These are phyloP conservation scores for Sarcophaga subvicina DNA, from an alignment of 2,888 invertebrate species.

Conservation along the genomic window DNA sequence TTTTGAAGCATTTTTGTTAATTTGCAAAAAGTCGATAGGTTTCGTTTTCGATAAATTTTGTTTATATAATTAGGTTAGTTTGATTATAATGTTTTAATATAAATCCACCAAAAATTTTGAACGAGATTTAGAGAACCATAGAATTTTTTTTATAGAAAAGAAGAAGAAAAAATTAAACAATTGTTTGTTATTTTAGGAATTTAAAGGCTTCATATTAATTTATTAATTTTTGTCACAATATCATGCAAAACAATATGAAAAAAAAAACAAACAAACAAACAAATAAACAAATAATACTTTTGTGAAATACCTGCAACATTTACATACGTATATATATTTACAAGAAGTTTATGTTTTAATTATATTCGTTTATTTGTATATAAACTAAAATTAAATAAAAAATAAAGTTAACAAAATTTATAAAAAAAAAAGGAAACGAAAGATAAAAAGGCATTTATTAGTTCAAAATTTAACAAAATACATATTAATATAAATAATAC, in stretches of 20 bases:
- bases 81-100: conserved; percentile 42
- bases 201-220: conserved; percentile 59
- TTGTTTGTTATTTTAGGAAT: conserved; percentile 57
- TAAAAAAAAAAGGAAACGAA: conserved; percentile 48
- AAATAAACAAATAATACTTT: conserved; percentile 12
- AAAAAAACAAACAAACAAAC: conserved; percentile 16
- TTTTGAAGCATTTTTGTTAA: conserved; percentile 11
- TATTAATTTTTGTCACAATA: conserved; percentile 64
- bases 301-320: conserved; percentile 44
- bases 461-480: conserved; percentile 32
- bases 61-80: conserved; percentile 33
- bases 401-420: conserved; percentile 48
- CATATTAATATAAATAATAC: conserved; percentile 36
- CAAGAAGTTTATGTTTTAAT: conserved; percentile 53
- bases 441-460: conserved; percentile 35
- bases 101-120: conserved; percentile 59
- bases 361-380: conserved; percentile 56
- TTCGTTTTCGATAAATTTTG: conserved; percentile 35
- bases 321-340: conserved; percentile 66
- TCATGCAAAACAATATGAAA: conserved; percentile 69
- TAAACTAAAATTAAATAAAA: conserved; percentile 62
- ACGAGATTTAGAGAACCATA: conserved; percentile 55
- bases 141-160: conserved; percentile 53
- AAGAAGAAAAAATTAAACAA: conserved; percentile 57
- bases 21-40: conserved; percentile 32